These are phyloP conservation scores for Astropecten irregularis DNA, from an alignment of 53 echinoderm and acorn worm species.

Conservation along the genomic window DNA sequence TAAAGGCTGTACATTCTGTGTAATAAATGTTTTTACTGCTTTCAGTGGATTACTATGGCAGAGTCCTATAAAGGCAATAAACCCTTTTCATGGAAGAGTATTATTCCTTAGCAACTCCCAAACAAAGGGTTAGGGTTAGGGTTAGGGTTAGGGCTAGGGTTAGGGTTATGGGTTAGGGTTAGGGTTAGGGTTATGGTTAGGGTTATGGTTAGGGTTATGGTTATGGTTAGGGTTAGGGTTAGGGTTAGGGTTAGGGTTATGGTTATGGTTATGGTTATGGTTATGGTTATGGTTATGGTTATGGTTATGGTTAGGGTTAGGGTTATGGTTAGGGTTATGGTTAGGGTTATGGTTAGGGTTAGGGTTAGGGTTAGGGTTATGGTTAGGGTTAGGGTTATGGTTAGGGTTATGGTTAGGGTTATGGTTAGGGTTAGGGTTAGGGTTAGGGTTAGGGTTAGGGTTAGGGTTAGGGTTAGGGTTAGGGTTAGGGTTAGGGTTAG, in stretches of 20 bases:
- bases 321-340: too few relatives aligned
- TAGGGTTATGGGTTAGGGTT: too few relatives aligned
- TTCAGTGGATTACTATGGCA: too few relatives aligned
- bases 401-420: slow-evolving; percentile 60
- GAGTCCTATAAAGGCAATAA: too few relatives aligned
- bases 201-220: too few relatives aligned
- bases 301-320: too few relatives aligned
- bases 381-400: slow-evolving; percentile 60
- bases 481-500: slow-evolving; percentile 41
- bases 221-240: slow-evolving; percentile 39
- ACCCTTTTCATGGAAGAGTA: not conserved
- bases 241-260: slow-evolving; percentile 58
- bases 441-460: slow-evolving; percentile 63
- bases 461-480: slow-evolving; percentile 63
- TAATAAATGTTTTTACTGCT: too few relatives aligned
- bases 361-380: slow-evolving; percentile 57
- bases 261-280: too few relatives aligned
- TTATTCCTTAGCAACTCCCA: too few relatives aligned
- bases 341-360: slow-evolving; percentile 58
- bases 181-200: too few relatives aligned
- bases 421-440: slow-evolving; percentile 62
- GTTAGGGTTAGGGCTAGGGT: not conserved
- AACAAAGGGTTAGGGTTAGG: slow-evolving; percentile 37
- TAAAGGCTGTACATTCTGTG: too few relatives aligned
- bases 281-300: too few relatives aligned